Base-by-base conservation (phyloP, 2,113 vertebrate species). In the Lepus europaeus region DNA sequence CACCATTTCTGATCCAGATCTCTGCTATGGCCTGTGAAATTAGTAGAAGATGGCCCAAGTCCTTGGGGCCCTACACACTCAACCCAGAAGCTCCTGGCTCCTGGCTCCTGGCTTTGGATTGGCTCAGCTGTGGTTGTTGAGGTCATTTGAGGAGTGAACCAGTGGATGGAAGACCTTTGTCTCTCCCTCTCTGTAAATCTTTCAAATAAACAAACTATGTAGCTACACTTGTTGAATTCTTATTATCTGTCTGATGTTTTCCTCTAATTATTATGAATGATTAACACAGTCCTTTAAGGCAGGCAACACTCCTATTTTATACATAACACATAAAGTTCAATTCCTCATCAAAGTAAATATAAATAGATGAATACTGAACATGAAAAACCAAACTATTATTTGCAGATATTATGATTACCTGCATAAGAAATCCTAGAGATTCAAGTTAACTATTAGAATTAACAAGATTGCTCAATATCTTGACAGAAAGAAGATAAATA, bases 401-500 rank as follows among this genome's bases (percentile, higher is more conserved):
- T 64, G 68, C 3, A 87, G 13, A 74, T 80, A 4, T 33, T 51
- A 39, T 76, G 11, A 69, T 84, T 39, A 56, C n/a, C 1, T 11
- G 72, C 1, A 79, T 14, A 69, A 5, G n/a, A 83, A 70, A 89
- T 74, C 27, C 6, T 87, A 89, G 17, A 76, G 8, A 95, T 36
- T 64, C 45, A 79, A 76, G 19, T 84, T 3, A 74, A 91, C 87
- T 78, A 10, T 70, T 61, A 89, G 13, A 78, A 79, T 23, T 80
- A 76, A 81, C 51, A 86, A 45, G 10, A 83, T 59, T 73, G 4
- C 22, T 90, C 0, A 79, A 1, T 45, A 39, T 53, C 31, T 78
- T 56, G 45, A 45, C 61, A 64, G 33, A 82, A 76, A 94, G 56
- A 88, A 92, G 49, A 77, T 31, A 88, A 76, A n/a, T 68, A 33